A percentile compares a stretch with the other conserved stretches of the same genome.
phyloP scores from a whole-genome alignment of 2,888 invertebrate genomes.

The Diogma glabrata region DNA sequence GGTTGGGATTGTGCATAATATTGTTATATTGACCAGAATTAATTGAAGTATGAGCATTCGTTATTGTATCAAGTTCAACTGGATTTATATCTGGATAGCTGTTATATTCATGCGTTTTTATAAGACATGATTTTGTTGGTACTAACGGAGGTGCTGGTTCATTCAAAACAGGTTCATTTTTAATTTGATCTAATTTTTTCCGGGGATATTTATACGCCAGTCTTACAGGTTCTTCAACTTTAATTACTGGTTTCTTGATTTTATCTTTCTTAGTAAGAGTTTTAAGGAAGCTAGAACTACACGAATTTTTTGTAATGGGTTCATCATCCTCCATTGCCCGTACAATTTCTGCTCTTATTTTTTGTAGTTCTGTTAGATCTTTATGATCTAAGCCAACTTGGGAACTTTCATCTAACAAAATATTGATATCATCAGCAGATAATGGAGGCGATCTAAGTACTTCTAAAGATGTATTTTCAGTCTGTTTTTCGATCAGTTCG shows the following conservation, averaged over 20 bases:
- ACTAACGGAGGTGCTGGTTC: neutral
- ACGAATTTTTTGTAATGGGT: too few species aligned
- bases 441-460: conserved; percentile 28
- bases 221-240: conserved; percentile 19
- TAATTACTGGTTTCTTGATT: conserved; percentile 2
- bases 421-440: conserved; percentile 25
- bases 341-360: neutral
- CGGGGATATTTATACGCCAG: conserved; percentile 38
- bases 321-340: conserved; percentile 3
- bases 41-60: too few species aligned
- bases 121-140: neutral
- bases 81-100: too few species aligned
- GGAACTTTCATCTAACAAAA: conserved; percentile 23
- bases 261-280: too few species aligned
- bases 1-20: too few species aligned
- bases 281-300: too few species aligned
- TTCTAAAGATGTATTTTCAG: too few species aligned
- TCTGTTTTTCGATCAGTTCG: too few species aligned
- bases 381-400: neutral
- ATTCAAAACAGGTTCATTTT: neutral
- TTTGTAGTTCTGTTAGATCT: neutral
- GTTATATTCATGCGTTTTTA: too few species aligned
- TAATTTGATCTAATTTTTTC: conserved; percentile 15
- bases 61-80: too few species aligned
- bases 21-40: too few species aligned